Conservation (phyloP, 2,797 vertebrate genomes). For the Harpagifer antarcticus region DNA sequence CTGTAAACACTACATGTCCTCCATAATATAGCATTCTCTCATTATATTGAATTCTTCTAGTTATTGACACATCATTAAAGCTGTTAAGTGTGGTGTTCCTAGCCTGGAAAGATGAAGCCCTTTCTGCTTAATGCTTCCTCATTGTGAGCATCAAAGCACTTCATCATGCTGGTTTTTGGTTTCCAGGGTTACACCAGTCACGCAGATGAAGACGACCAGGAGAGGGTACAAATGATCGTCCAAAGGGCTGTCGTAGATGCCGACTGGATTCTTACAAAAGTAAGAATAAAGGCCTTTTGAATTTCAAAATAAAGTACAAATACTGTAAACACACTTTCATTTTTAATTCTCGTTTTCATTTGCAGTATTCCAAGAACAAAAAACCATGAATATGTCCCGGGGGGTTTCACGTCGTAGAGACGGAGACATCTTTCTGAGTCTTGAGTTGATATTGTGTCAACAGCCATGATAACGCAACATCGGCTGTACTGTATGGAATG, state of each 20-base stretch:
- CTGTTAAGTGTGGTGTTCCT: background rate
- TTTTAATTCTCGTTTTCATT: background rate
- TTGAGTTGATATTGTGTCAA: background rate
- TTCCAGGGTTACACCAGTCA: constrained; percentile 83
- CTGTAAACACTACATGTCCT: too few relatives aligned
- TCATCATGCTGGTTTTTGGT: background rate
- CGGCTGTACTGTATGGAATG: background rate
- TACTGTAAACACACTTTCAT: background rate
- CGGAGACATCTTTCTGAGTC: background rate
- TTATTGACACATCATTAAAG: background rate
- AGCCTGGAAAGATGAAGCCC: background rate
- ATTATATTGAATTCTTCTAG: too few relatives aligned
- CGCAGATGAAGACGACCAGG: constrained; percentile 79
- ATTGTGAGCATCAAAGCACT: background rate
- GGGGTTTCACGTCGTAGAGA: too few relatives aligned
- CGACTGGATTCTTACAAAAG: constrained; percentile 83
- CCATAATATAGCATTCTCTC: too few relatives aligned
- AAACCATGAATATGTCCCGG: background rate
- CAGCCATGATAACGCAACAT: background rate
- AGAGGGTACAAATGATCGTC: constrained; percentile 80
- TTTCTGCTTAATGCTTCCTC: background rate
- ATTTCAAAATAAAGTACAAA: background rate
- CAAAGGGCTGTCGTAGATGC: constrained; percentile 80
- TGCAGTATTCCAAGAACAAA: constrained; percentile 72
- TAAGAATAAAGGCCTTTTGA: constrained; percentile 30